phyloP scores from a whole-genome alignment of 2,888 invertebrate genomes.

The Dynastes grantii region DNA sequence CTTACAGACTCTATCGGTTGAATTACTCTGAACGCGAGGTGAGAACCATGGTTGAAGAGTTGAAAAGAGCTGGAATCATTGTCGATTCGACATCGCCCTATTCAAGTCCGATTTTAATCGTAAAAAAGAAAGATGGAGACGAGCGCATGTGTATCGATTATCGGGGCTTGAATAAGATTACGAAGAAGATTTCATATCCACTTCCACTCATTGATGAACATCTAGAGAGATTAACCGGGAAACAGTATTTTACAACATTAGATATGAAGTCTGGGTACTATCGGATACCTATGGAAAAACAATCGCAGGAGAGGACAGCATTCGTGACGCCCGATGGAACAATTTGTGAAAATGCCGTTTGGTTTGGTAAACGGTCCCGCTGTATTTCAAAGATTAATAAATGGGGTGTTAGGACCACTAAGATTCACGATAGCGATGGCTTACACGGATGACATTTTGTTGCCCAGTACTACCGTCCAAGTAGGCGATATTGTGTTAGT shows the following conservation, averaged over 20 bases:
- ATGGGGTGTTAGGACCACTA: not conserved
- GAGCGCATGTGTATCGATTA: not conserved
- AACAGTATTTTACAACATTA: no score
- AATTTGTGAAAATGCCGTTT: constrained; percentile 62
- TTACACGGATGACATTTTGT: not conserved
- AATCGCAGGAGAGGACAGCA: constrained; percentile 60
- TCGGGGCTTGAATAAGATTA: constrained; percentile 28
- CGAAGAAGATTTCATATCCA: no score
- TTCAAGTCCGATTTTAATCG: constrained; percentile 51
- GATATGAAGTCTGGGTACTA: no score
- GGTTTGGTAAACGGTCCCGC: constrained; percentile 52
- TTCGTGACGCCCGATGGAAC: constrained; percentile 62
- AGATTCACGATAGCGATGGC: constrained; percentile 3
- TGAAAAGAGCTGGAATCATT: no score
- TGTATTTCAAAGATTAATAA: not conserved
- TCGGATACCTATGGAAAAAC: constrained; percentile 57
- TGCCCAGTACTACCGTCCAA: not conserved
- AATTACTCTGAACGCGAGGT: not conserved
- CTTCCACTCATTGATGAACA: no score
- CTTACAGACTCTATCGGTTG: not conserved
- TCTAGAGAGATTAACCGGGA: no score
- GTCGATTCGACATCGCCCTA: no score
- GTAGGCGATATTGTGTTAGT: not conserved
- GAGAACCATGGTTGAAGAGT: no score
- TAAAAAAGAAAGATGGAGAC: constrained; percentile 57